Percentiles rank a stretch among this genome's conserved stretches.
phyloP scores from a whole-genome alignment of 2,888 invertebrate species.

The Deladenus siricidicola region DNA sequence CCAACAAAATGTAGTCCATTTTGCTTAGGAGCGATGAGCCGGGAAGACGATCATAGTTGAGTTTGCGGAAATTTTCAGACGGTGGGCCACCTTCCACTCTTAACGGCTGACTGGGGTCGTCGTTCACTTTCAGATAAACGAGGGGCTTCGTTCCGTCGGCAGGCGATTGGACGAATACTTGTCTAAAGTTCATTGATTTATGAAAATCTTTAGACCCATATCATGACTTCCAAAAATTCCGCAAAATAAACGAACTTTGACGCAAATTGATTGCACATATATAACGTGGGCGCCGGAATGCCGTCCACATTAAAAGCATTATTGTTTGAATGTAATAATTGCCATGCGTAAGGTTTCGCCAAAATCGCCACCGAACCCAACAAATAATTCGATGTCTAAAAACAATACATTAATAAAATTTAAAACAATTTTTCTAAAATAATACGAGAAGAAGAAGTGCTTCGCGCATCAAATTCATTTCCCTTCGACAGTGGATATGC shows the following conservation, averaged over 20 bases:
- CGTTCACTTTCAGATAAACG: constrained; percentile 14
- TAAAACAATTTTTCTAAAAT: not conserved
- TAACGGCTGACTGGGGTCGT: constrained; percentile 4
- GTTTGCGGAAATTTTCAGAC: constrained; percentile 18
- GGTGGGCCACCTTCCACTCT: not conserved
- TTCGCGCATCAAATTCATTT: constrained; percentile 17
- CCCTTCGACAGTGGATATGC: constrained; percentile 37
- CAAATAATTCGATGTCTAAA: constrained; percentile 23
- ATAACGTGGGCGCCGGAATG: constrained; percentile 38
- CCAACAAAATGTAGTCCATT: constrained; percentile 35
- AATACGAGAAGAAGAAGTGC: constrained; percentile 15
- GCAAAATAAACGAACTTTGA: constrained; percentile 21
- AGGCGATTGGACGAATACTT: constrained; percentile 34
- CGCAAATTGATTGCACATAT: constrained; percentile 33
- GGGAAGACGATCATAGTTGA: constrained; percentile 35
- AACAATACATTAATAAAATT: not conserved
- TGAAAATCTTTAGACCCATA: too few relatives aligned
- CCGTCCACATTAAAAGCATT: constrained; percentile 36
- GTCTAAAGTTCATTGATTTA: constrained; percentile 30
- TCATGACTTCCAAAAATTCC: too few relatives aligned
- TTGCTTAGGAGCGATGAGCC: constrained; percentile 42
- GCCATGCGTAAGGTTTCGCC: constrained; percentile 17
- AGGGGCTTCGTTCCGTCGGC: constrained; percentile 14
- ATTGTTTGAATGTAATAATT: constrained; percentile 37
- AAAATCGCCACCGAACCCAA: constrained; percentile 15